Evolutionary conservation across 2,113 vertebrate species (phyloP).

Genomic region (Chelonoidis abingdonii): DNA sequence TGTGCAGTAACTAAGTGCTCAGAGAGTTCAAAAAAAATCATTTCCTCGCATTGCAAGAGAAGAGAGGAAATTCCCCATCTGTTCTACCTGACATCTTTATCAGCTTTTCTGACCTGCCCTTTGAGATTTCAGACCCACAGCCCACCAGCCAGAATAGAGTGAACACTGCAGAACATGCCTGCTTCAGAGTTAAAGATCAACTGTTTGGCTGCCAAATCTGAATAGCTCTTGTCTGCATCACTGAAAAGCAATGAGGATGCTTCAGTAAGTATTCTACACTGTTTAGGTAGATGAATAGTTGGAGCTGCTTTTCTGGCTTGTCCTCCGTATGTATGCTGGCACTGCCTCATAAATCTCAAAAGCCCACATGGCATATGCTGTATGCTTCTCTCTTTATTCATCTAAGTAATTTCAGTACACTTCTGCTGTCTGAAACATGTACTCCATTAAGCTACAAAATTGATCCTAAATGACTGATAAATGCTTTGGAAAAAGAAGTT

Average conservation of each 20-base stretch:
- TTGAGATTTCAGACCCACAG: slow-evolving; percentile 9
- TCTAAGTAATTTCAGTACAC: neutral
- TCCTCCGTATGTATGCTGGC: neutral
- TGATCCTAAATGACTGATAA: neutral
- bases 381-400: neutral
- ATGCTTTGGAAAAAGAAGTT: neutral
- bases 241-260: slow-evolving; percentile 42
- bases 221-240: slow-evolving; percentile 53
- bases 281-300: slow-evolving; percentile 31
- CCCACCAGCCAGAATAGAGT: neutral
- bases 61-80: slow-evolving; percentile 18
- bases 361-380: neutral
- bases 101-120: neutral
- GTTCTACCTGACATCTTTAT: slow-evolving; percentile 47
- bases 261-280: slow-evolving; percentile 17
- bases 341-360: neutral
- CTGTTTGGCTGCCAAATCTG: slow-evolving; percentile 39
- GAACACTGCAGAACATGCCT: fast-evolving
- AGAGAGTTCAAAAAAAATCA: neutral
- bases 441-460: neutral
- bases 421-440: neutral
- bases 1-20: slow-evolving; percentile 32
- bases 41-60: neutral
- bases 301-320: slow-evolving; percentile 30
- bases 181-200: slow-evolving; percentile 42